A percentile compares a stretch with the other conserved stretches of the same genome.
Evolutionary conservation across 2,113 vertebrate genomes (phyloP).

Genomic region (Nothobranchius furzeri): DNA sequence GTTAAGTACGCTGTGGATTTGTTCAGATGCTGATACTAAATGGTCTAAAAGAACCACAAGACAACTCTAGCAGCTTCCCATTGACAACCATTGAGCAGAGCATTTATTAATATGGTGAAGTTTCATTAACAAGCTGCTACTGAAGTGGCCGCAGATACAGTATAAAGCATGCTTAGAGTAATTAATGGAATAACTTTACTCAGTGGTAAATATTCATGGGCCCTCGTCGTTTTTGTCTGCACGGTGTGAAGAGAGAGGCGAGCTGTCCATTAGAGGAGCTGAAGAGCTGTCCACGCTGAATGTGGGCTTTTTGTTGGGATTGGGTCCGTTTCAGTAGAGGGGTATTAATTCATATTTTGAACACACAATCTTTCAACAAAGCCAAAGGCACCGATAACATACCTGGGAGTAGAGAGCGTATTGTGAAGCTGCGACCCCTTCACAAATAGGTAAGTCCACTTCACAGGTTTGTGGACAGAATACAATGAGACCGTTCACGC

Average conservation of each 20-base stretch:
- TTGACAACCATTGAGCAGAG: slow-evolving; percentile 71
- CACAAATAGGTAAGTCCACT: slow-evolving; percentile 63
- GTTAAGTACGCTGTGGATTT: slow-evolving; percentile 45
- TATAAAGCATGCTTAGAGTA: slow-evolving; percentile 74
- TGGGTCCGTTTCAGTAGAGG: slow-evolving; percentile 76
- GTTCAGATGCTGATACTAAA: slow-evolving; percentile 52
- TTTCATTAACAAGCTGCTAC: slow-evolving; percentile 71
- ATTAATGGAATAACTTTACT: slow-evolving; percentile 84
- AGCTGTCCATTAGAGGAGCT: slow-evolving; percentile 82
- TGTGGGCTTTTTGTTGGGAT: slow-evolving; percentile 79
- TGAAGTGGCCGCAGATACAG: slow-evolving; percentile 77
- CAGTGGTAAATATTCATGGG: slow-evolving; percentile 82
- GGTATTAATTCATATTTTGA: slow-evolving; percentile 76
- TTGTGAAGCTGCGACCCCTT: slow-evolving; percentile 60
- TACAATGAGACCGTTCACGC: slow-evolving; percentile 61
- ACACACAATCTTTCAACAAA: slow-evolving; percentile 70
- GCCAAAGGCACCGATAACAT: slow-evolving; percentile 69
- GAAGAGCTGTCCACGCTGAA: slow-evolving; percentile 75
- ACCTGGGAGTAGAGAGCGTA: slow-evolving; percentile 60
- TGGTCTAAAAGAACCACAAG: slow-evolving; percentile 58
- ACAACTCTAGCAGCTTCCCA: slow-evolving; percentile 66
- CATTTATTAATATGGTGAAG: slow-evolving; percentile 81
- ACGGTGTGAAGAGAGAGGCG: slow-evolving; percentile 72
- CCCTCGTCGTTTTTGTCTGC: slow-evolving; percentile 68
- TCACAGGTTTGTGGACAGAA: slow-evolving; percentile 61